Base-by-base conservation (phyloP, 2,113 vertebrate genomes). In the Carollia perspicillata region DNA sequence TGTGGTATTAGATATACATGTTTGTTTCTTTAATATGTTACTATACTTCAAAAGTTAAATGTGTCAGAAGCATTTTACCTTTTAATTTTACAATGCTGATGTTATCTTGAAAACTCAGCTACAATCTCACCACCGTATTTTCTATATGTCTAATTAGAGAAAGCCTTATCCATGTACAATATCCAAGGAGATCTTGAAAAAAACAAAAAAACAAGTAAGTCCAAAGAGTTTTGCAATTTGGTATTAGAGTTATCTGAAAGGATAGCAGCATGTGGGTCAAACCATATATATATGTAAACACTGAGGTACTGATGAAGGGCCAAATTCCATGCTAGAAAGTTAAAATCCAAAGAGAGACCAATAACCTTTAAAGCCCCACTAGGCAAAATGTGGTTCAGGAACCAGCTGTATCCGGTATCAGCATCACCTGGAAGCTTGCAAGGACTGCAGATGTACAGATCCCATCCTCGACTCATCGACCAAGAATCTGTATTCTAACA, bases 11-110 rank as follows among this genome's bases (percentile, higher is more conserved):
- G 69, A 83, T 83, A 53, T 72, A 30, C 94, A 95, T 71, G 16
- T n/a, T 16, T 93, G 40, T 94, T 97, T 83, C 86, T 93, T 96
- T 94, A 96, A 80, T 89, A 69, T 91, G 84, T 86, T 80, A 53
- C 86, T 80, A 14, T 53, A 35, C 22, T 91, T 87, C 40, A 72
- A 94, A 97, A 80, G 51, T 86, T 89, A 95, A 95, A 55, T 94
- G 85, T 90, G 93, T 95, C 89, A 93, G 79, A 89, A 95, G 65
- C 80, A 96, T 87, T 96, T 97, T 96, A 86, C 83, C 72, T 94
- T 97, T 97, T 95, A 96, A 87, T 93, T 86, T 94, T 92, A 93
- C 22, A 75, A 33, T n/a, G 74, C 51, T 95, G 81, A 88, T 95
- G 42, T 95, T 63, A 94, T 74, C 49, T 90, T 74, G 71, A 30